These are phyloP conservation scores for Ophion slaviceki DNA, from an alignment of 2,888 invertebrate species.

Conservation along the genomic window DNA sequence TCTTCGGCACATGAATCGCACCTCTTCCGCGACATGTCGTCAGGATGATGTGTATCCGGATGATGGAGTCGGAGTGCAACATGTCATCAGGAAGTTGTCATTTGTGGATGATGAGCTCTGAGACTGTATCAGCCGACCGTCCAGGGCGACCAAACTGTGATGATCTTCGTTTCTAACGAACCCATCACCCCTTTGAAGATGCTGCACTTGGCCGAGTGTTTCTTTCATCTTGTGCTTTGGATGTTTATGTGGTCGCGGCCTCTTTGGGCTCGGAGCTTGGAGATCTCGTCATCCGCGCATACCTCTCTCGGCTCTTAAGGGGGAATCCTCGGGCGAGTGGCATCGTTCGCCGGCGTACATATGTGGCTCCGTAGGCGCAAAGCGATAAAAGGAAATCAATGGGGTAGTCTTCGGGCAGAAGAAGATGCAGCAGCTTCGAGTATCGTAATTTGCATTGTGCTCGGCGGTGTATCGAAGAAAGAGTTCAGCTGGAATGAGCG, in stretches of 20 bases:
- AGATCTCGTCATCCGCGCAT: neutral
- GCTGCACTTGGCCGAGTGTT: neutral
- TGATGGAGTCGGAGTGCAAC: no score
- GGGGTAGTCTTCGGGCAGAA: neutral
- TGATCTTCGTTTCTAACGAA: neutral
- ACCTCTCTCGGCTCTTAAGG: neutral
- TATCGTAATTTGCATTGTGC: constrained; percentile 38
- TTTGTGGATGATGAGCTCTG: neutral
- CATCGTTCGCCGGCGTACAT: neutral
- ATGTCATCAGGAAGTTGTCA: neutral
- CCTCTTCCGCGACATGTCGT: no score
- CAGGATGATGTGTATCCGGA: no score
- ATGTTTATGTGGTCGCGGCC: neutral
- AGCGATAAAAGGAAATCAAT: constrained; percentile 47
- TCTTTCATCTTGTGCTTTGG: neutral
- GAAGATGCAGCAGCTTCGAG: neutral
- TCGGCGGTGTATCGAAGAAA: neutral
- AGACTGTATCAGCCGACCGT: neutral
- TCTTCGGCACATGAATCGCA: no score
- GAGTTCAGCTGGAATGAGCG: neutral
- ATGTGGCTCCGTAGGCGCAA: neutral
- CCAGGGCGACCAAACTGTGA: neutral
- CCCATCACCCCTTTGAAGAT: neutral
- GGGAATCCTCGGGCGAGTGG: neutral
- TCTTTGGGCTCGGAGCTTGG: neutral